These are phyloP conservation scores for Coregonus sp. DNA, from an alignment of 2,797 vertebrate genomes.

Conservation along the genomic window DNA sequence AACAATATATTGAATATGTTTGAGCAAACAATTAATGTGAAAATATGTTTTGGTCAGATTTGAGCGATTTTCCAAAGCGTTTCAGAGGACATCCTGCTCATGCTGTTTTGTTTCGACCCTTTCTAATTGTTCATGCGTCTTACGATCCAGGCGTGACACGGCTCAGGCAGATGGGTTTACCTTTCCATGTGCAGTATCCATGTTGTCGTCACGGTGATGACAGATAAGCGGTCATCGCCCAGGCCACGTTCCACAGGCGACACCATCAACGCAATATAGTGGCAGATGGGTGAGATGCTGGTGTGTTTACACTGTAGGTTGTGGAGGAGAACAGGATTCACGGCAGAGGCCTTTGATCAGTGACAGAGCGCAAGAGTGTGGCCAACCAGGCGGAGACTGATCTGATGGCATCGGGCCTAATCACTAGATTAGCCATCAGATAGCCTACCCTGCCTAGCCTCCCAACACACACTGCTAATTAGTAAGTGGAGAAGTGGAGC, in stretches of 20 bases:
- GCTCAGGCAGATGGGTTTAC: conserved; percentile 60
- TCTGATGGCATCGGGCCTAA: conserved; percentile 60
- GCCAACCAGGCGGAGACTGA: conserved; percentile 53
- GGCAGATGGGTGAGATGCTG: conserved; percentile 47
- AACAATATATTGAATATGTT: not conserved
- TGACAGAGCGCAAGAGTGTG: conserved; percentile 32
- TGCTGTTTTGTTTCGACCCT: conserved; percentile 34
- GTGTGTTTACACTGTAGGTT: conserved; percentile 32
- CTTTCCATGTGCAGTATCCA: conserved; percentile 48
- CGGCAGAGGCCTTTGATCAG: conserved; percentile 53
- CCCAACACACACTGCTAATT: conserved; percentile 54
- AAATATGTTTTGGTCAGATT: not conserved
- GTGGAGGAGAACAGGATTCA: conserved; percentile 41
- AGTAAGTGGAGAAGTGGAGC: conserved; percentile 38
- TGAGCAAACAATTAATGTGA: not conserved
- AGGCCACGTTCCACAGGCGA: conserved; percentile 8
- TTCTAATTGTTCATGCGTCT: conserved; percentile 13
- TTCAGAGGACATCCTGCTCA: conserved; percentile 7
- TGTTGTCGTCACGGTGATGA: conserved; percentile 43
- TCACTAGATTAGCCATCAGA: conserved; percentile 64
- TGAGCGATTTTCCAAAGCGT: not conserved
- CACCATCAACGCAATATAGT: not conserved
- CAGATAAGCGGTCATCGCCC: conserved; percentile 33
- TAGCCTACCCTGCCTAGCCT: conserved; percentile 35
- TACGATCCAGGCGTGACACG: conserved; percentile 26